phyloP scores from a whole-genome alignment of 2,113 vertebrate genomes.

The Neodon shergylaensis region DNA sequence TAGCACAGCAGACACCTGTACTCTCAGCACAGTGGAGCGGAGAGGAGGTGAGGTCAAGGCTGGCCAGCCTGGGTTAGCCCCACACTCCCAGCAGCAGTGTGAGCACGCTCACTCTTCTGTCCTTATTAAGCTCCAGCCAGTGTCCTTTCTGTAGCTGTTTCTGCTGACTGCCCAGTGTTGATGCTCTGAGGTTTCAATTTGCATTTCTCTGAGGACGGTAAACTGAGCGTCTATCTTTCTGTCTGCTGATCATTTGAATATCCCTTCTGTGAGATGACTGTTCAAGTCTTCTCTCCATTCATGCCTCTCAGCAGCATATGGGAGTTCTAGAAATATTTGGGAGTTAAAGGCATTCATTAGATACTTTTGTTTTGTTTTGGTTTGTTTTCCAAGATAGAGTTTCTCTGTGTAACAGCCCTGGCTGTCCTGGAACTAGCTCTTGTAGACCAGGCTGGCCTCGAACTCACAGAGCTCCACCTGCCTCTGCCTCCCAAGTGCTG shows the following conservation, averaged over 20 bases:
- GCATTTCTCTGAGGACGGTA: neutral
- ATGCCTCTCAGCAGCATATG: neutral
- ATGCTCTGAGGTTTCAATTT: neutral
- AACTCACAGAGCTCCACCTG: too few relatives aligned
- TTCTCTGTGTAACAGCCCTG: too few relatives aligned
- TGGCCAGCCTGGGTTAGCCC: neutral
- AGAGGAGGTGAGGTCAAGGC: neutral
- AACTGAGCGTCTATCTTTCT: neutral
- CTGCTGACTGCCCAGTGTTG: neutral
- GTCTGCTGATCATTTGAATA: neutral
- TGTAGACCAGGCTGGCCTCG: too few relatives aligned
- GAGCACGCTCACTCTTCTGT: neutral
- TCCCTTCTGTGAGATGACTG: neutral
- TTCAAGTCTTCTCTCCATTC: neutral
- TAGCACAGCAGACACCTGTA: neutral
- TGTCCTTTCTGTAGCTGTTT: neutral
- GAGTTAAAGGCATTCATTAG: neutral
- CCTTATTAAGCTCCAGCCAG: neutral
- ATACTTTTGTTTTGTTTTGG: neutral
- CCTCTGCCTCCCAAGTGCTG: too few relatives aligned
- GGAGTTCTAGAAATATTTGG: constrained; percentile 20
- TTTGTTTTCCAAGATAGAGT: too few relatives aligned
- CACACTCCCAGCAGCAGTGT: neutral
- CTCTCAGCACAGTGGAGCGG: neutral
- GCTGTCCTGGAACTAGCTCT: too few relatives aligned